Evolutionary conservation across 2,113 vertebrate genomes (phyloP), one percentile per base, ranked within the genome.

Genomic region (Proterorhinus semilunaris): DNA sequence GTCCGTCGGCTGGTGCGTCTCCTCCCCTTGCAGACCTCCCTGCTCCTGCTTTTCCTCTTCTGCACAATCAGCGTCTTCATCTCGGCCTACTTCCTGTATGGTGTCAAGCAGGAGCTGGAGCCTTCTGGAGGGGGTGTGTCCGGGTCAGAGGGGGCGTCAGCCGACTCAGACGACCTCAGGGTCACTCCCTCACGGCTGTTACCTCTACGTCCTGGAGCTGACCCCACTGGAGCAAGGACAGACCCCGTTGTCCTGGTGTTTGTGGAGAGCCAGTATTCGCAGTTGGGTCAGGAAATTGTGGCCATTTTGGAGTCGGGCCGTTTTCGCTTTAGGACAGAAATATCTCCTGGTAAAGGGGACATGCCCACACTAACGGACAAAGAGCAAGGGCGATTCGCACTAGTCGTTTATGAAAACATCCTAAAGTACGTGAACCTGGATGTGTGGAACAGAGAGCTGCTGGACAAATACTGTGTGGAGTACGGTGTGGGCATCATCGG

Each of bases 381-480:
- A 81, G 96, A 97, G 85, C 90, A 95, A 0, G 97, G 97, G 8
- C 96, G 96, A 67, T 99, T 99, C 45, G 92, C 95, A 0, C 95
- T 98, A 68, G 95, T 99, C 84, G 94, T 99, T 82, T 99, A 98
- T 0, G 97, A 99, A 91, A 99, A 99, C 91, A 95, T 99, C 87
- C 93, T 98, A 71, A 98, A 98, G 85, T 99, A 99, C 0, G 97
- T 98, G 61, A 98, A 98, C 90, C 88, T 99, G 93, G 97, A 99
- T 0, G 96, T 96, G 78, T 98, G 97, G 97, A 99, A 99, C 88
- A 91, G 97, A n/a, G 97, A 99, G 87, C 93, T 99, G 75, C 93
- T 99, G 88, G 97, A 99, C 92, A 98, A 98, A 71, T 99, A 99
- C 91, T 99, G 97, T 0, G 96, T 98, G 89, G 97, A 98, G 84